Evolutionary conservation across 2,113 vertebrate species (phyloP).

Genomic region (Apaloderma vittatum): DNA sequence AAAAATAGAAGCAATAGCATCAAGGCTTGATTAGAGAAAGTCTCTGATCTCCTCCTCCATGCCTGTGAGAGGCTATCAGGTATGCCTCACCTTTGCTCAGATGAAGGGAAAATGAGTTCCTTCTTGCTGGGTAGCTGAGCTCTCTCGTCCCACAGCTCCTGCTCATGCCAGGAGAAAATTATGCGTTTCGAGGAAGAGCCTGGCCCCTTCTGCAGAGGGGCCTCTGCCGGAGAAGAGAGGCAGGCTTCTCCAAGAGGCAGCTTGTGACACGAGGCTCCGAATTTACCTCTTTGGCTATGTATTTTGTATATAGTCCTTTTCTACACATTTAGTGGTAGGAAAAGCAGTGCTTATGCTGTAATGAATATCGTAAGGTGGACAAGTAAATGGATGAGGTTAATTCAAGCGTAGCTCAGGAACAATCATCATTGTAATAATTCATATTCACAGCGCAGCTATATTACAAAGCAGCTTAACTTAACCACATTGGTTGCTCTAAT

Average conservation of each 20-base stretch:
- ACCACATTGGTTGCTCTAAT: not conserved
- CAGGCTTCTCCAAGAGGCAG: not conserved
- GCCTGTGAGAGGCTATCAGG: not conserved
- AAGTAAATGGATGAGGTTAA: not conserved
- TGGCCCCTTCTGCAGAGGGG: not conserved
- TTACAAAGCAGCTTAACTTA: not conserved
- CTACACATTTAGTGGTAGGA: not conserved
- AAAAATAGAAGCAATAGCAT: conserved; percentile 42
- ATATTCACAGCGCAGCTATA: not conserved
- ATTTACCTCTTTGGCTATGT: not conserved
- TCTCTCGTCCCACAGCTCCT: not conserved
- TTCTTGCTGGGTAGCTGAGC: not conserved
- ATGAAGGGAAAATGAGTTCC: not conserved
- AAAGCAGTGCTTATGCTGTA: not conserved
- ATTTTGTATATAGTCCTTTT: not conserved
- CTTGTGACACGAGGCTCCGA: not conserved
- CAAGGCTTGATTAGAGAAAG: conserved; percentile 25
- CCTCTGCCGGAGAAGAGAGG: not conserved
- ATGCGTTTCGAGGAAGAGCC: not conserved
- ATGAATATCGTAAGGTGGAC: not conserved
- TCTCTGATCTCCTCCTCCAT: not conserved
- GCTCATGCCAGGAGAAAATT: not conserved
- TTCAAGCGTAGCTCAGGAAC: not conserved
- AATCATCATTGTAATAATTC: not conserved
- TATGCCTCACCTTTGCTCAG: not conserved